Evolutionary conservation across 2,888 invertebrate genomes (phyloP), one percentile per base, ranked within the genome.

Genomic region (Agonopterix heracliana): DNA sequence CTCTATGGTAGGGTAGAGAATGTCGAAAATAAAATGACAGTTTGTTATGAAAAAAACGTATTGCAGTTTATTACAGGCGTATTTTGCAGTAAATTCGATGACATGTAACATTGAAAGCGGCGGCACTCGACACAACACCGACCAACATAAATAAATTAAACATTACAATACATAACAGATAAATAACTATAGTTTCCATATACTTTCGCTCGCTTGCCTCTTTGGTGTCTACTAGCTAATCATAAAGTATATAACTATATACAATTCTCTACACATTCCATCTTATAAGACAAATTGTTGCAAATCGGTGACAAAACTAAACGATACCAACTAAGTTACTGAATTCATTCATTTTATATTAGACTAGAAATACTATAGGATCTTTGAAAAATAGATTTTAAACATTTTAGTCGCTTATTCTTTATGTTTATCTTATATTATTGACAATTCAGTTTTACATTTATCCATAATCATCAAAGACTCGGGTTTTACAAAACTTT

Each of bases 151-250:
- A 88, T 87, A 86, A 84, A 80, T 84, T 81, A 82, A 82, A 85
- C 82, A 83, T 82, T 76, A 78, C 74, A 81, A 74, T 77, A 70
- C 64, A 74, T 80, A 88, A 87, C 87, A 87, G 78, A 79, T 82
- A 85, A 80, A 85, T 83, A 84, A 65, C 66, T 79, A 70, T 77
- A 79, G 73, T 71, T 26, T 73, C 66, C 59, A 64, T 69, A 73
- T 69, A 71, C 63, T 64, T 26, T 61, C 67, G 71, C 73, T 76
- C 72, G 78, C 38, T 26, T 38, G 38, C 87, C 81, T 88, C 88
- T 88, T 88, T 88, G 88, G 88, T 87, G 72, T 87, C 81, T 86
- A 87, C 87, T 87, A 88, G 87, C 88, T 88, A 86, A 78, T 34
- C 17, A 43, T 54, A 55, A 44, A 50, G 13, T 42, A 64, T 68